Evolutionary conservation across 1,140 invertebrate species (phyloP).

Genomic region (Teleopsis dalmanni): DNA sequence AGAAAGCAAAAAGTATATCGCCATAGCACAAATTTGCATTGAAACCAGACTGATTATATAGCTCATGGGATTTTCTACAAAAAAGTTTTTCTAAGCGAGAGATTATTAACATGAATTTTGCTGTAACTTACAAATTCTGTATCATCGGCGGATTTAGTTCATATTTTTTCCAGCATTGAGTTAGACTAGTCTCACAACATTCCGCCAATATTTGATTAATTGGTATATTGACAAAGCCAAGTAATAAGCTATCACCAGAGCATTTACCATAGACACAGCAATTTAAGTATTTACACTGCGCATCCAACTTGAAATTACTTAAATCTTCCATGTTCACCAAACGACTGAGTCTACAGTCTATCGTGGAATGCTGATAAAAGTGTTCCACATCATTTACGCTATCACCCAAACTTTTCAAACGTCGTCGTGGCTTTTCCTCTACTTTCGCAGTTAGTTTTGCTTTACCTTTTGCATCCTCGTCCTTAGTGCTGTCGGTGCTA

Average conservation of each 20-base stretch:
- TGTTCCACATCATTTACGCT: constrained; percentile 23
- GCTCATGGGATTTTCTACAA: constrained; percentile 54
- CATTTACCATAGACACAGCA: constrained; percentile 66
- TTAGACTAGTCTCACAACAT: constrained; percentile 70
- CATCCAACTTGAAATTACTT: constrained; percentile 61
- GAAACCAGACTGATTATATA: constrained; percentile 73
- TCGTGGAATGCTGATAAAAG: constrained; percentile 40
- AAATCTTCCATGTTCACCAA: constrained; percentile 62
- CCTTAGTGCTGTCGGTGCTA: constrained; percentile 18
- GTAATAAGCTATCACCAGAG: constrained; percentile 55
- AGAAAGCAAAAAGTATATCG: constrained; percentile 77
- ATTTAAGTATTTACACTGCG: constrained; percentile 68
- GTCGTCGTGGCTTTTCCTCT: constrained; percentile 12
- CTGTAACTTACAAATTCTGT: constrained; percentile 49
- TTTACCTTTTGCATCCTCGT: constrained; percentile 12
- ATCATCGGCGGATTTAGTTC: constrained; percentile 58
- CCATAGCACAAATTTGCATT: constrained; percentile 84
- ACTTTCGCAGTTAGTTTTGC: not conserved
- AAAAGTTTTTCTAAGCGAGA: constrained; percentile 3
- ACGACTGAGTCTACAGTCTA: constrained; percentile 51
- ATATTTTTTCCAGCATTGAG: constrained; percentile 68
- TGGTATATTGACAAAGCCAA: constrained; percentile 75
- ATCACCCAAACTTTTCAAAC: not conserved
- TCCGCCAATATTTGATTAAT: constrained; percentile 66
- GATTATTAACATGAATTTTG: not conserved